Evolutionary conservation across 2,888 invertebrate genomes (phyloP).

Genomic region (Catocala nupta): DNA sequence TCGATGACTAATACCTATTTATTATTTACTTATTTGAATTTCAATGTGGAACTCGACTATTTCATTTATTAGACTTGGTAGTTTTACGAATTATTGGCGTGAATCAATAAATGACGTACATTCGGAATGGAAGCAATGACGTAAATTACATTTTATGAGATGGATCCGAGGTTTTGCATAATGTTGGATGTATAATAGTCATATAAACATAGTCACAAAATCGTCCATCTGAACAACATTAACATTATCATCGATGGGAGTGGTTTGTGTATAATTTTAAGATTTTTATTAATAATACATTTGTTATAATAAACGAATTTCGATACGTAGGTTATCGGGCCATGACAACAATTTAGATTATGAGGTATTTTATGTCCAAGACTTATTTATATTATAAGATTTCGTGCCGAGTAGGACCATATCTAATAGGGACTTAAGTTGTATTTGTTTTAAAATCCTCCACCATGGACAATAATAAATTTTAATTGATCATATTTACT

Average conservation of each 20-base stretch:
- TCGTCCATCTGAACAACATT: constrained; percentile 76
- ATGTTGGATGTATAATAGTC: constrained; percentile 76
- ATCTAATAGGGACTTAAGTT: constrained; percentile 46
- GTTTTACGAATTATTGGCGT: constrained; percentile 34
- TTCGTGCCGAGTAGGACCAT: constrained; percentile 60
- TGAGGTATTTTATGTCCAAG: constrained; percentile 79
- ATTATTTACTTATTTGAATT: constrained; percentile 40
- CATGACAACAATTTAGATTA: constrained; percentile 82
- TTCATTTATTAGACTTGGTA: constrained; percentile 32
- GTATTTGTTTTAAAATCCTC: constrained; percentile 40
- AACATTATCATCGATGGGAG: constrained; percentile 80
- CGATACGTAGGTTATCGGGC: constrained; percentile 82
- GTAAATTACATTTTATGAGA: constrained; percentile 70
- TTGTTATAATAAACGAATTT: constrained; percentile 77
- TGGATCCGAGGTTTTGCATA: constrained; percentile 70
- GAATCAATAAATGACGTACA: constrained; percentile 47
- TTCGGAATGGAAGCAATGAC: constrained; percentile 69
- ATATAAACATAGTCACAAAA: constrained; percentile 79
- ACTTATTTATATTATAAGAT: constrained; percentile 76
- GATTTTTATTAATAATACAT: constrained; percentile 72
- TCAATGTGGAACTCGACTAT: constrained; percentile 38
- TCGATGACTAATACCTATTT: constrained; percentile 37
- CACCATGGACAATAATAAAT: constrained; percentile 19
- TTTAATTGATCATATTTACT: constrained; percentile 15
- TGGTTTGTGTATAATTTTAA: constrained; percentile 82